These are phyloP conservation scores for Allygus modestus DNA, from an alignment of 2,888 invertebrate species.

Conservation along the genomic window DNA sequence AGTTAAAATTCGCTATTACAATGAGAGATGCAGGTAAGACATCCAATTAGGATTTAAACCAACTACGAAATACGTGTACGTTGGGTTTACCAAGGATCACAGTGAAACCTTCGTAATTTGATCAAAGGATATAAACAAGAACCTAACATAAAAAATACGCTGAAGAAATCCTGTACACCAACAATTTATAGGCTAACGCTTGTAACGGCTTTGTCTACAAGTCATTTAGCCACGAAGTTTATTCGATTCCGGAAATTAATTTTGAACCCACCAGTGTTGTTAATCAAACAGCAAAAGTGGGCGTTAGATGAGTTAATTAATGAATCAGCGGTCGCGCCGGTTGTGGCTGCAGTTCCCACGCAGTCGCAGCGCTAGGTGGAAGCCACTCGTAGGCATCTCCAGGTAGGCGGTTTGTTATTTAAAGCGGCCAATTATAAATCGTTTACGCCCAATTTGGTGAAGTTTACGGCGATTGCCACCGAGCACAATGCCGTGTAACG, in stretches of 20 bases:
- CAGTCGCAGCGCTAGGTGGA: slow-evolving; percentile 16
- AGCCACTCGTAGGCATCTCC: slow-evolving; percentile 30
- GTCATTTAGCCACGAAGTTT: not conserved
- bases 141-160: too few relatives aligned
- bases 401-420: slow-evolving; percentile 44
- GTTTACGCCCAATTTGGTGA: slow-evolving; percentile 53
- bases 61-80: too few relatives aligned
- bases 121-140: too few relatives aligned
- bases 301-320: slow-evolving; percentile 35
- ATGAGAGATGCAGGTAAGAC: too few relatives aligned
- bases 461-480: slow-evolving; percentile 48
- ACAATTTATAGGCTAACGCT: too few relatives aligned
- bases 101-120: too few relatives aligned
- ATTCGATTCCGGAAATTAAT: not conserved
- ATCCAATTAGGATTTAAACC: too few relatives aligned
- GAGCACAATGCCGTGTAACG: slow-evolving; percentile 44
- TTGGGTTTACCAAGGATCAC: too few relatives aligned
- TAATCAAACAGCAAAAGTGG: slow-evolving; percentile 23
- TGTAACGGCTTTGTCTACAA: too few relatives aligned
- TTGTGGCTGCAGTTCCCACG: slow-evolving; percentile 4
- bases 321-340: slow-evolving; percentile 10
- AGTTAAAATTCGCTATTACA: too few relatives aligned
- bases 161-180: too few relatives aligned
- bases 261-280: slow-evolving; percentile 4
- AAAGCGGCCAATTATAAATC: slow-evolving; percentile 46